Conservation (phyloP, 2,113 vertebrate species). For the Gallinago media region DNA sequence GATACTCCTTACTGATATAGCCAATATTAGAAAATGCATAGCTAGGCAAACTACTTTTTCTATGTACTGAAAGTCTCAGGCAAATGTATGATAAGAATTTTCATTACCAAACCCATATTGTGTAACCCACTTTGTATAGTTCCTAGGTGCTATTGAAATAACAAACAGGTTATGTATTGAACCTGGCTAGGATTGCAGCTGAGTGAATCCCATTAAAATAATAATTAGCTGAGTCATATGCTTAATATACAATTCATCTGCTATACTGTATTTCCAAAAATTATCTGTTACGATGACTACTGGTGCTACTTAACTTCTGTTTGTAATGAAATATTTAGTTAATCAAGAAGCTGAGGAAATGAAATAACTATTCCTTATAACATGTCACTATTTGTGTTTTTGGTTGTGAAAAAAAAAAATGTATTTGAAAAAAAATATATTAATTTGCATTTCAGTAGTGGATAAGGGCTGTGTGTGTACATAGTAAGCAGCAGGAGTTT, state of each 20-base stretch:
- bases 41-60: background rate
- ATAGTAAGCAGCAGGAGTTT: background rate
- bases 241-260: background rate
- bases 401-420: background rate
- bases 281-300: background rate
- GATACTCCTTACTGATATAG: background rate
- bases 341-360: background rate
- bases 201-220: background rate
- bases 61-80: background rate
- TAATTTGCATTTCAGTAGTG: background rate
- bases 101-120: background rate
- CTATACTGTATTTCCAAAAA: background rate
- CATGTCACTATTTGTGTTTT: background rate
- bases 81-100: background rate
- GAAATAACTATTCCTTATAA: background rate
- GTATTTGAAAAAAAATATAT: background rate
- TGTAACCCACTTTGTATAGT: background rate
- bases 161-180: background rate
- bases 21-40: background rate
- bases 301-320: background rate
- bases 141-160: background rate
- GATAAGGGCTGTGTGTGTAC: background rate
- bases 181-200: background rate
- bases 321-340: background rate
- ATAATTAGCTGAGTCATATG: background rate